A percentile compares a stretch with the other conserved stretches of the same genome.
Evolutionary conservation across 1,140 invertebrate genomes (phyloP).

Genomic region (Hyles euphorbiae): DNA sequence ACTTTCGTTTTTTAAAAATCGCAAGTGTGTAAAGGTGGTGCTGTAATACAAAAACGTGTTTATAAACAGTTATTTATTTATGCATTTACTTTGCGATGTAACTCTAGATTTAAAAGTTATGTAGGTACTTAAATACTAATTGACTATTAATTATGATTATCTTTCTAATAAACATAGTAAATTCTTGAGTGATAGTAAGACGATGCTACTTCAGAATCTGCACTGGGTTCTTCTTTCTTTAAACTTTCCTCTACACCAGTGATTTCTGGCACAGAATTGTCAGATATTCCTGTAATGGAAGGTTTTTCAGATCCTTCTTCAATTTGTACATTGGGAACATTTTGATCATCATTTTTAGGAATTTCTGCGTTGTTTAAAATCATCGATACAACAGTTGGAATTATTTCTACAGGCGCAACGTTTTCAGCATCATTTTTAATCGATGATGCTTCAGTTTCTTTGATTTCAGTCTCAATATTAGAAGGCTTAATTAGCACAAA

Average conservation of each 20-base stretch:
- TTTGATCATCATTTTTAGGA: conserved; percentile 7
- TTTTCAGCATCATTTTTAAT: conserved; percentile 9
- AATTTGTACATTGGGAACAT: not conserved
- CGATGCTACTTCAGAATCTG: conserved; percentile 56
- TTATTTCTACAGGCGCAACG: conserved; percentile 22
- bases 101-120: not conserved
- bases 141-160: conserved; percentile 17
- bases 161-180: conserved; percentile 47
- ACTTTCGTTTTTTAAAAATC: too few relatives aligned
- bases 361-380: conserved; percentile 15
- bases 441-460: conserved; percentile 18
- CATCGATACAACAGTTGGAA: conserved; percentile 25
- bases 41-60: not conserved
- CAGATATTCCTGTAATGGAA: not conserved
- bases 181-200: conserved; percentile 59
- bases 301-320: not conserved
- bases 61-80: conserved; percentile 1
- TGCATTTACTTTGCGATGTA: conserved; percentile 5
- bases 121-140: conserved; percentile 1
- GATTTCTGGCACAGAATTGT: not conserved
- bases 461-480: conserved; percentile 1
- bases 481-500: too few relatives aligned
- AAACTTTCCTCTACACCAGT: conserved; percentile 11
- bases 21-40: conserved; percentile 1
- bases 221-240: conserved; percentile 29